Percentiles rank a stretch among this genome's conserved stretches.
Evolutionary conservation across 2,797 vertebrate species (phyloP).

Genomic region (Fringilla coelebs): DNA sequence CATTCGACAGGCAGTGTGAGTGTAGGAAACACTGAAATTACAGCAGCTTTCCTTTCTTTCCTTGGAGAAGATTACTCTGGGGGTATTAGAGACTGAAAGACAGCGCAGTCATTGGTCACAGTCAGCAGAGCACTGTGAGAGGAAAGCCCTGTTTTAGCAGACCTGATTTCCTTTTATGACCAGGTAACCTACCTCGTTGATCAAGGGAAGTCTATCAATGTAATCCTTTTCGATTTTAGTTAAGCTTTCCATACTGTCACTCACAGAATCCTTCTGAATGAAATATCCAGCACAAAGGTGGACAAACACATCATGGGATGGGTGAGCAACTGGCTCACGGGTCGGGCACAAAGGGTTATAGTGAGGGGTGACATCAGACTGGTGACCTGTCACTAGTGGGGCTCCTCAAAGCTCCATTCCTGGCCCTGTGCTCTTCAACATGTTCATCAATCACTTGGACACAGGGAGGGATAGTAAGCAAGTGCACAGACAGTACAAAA

Average conservation of each 20-base stretch:
- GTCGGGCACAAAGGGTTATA: not conserved
- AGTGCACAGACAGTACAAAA: not conserved
- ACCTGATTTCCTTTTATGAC: not conserved
- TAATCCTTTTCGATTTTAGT: not conserved
- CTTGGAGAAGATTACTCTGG: not conserved
- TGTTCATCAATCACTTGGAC: not conserved
- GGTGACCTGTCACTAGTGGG: no score
- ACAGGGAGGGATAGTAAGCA: accelerated
- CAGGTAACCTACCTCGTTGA: not conserved
- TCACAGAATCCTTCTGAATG: not conserved
- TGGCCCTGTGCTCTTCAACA: not conserved
- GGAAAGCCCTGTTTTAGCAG: not conserved
- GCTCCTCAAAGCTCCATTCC: not conserved
- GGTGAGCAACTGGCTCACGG: accelerated
- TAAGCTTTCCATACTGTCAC: no score
- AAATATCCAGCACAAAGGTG: not conserved
- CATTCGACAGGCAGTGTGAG: not conserved
- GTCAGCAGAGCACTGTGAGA: not conserved
- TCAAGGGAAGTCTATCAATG: not conserved
- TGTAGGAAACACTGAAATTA: not conserved
- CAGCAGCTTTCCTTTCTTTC: not conserved
- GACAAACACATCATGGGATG: not conserved
- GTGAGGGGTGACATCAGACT: not conserved
- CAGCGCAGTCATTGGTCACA: no score
- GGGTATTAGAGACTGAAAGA: not conserved